Conservation (phyloP, 2,113 vertebrate species). For the Indicator indicator region DNA sequence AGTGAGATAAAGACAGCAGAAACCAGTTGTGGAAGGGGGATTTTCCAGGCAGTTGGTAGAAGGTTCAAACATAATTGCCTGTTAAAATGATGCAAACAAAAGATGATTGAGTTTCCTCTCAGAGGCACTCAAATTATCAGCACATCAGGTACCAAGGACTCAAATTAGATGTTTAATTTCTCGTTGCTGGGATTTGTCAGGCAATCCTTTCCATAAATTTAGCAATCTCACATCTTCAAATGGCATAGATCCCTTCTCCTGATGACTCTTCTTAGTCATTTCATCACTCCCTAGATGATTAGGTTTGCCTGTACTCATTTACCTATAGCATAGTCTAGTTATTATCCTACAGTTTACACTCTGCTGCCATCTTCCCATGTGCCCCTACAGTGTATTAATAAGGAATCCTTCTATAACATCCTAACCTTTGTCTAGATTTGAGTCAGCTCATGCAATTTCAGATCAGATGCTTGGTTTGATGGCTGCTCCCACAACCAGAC, state of each 20-base stretch:
- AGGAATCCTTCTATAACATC: not conserved
- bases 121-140: not conserved
- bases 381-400: not conserved
- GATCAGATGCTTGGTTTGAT: not conserved
- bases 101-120: not conserved
- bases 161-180: slow-evolving; percentile 12
- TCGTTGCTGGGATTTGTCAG: not conserved
- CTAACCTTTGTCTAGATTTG: not conserved
- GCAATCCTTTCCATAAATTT: not conserved
- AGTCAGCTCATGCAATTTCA: not conserved
- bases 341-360: not conserved
- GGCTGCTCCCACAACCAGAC: not conserved
- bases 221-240: not conserved
- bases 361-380: not conserved
- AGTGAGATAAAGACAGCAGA: not conserved
- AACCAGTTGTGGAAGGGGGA: not conserved
- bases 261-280: not conserved
- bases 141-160: not conserved
- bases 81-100: slow-evolving; percentile 5
- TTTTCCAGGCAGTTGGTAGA: not conserved
- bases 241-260: not conserved
- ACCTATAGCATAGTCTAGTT: not conserved
- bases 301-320: not conserved
- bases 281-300: not conserved
- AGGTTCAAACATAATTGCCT: not conserved